Percentiles rank a stretch among this genome's conserved stretches.
Evolutionary conservation across 2,888 invertebrate species (phyloP).

Genomic region (Dione vanillae): DNA sequence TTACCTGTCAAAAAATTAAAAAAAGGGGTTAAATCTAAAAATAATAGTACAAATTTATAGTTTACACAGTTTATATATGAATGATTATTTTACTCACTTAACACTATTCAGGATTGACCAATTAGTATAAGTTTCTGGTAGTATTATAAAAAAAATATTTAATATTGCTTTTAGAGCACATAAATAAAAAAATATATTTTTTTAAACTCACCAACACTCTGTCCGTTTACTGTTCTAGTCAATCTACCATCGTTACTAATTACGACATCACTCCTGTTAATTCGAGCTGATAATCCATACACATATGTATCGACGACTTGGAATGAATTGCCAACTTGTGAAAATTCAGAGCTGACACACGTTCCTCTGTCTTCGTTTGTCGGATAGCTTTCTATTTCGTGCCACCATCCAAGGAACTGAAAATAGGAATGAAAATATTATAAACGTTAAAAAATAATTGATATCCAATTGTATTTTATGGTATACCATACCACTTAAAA

Average conservation of each 20-base stretch:
- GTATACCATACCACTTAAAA: no score
- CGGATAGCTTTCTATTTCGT: constrained; percentile 70
- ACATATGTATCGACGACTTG: constrained; percentile 62
- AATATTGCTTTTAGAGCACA: background rate
- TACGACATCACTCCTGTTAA: constrained; percentile 55
- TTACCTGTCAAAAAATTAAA: no score
- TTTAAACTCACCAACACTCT: constrained; percentile 50
- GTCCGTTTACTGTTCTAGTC: constrained; percentile 54
- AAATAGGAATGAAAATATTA: background rate
- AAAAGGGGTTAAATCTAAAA: no score
- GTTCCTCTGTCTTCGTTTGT: constrained; percentile 55
- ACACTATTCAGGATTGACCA: no score
- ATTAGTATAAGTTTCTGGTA: no score
- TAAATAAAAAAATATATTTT: no score
- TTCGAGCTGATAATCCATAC: constrained; percentile 50
- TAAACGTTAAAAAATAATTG: no score
- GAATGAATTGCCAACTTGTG: constrained; percentile 50
- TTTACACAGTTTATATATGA: no score
- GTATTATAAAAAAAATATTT: background rate
- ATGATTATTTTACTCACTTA: no score
- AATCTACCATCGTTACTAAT: constrained; percentile 59
- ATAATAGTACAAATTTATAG: no score
- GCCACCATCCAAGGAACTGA: constrained; percentile 74
- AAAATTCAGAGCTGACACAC: constrained; percentile 65
- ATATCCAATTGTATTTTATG: no score